Percentiles rank a stretch among this genome's conserved stretches.
Evolutionary conservation across 2,113 vertebrate species (phyloP).

Genomic region (Coryphaenoides rupestris): DNA sequence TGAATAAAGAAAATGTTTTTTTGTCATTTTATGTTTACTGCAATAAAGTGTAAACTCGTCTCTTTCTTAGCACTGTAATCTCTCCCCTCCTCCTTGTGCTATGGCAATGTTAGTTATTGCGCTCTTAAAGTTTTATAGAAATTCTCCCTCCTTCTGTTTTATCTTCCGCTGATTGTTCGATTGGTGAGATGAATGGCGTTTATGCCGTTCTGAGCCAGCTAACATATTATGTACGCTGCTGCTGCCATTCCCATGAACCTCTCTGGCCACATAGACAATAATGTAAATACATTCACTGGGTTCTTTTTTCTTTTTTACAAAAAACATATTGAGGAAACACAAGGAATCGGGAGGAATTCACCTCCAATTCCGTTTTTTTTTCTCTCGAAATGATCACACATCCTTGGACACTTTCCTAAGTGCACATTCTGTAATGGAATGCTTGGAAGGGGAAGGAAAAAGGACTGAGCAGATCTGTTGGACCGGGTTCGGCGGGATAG

Average conservation of each 20-base stretch:
- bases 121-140: too few species aligned
- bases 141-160: too few species aligned
- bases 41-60: too few species aligned
- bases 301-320: not conserved
- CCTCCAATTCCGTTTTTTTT: conserved; percentile 9
- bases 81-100: too few species aligned
- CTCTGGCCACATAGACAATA: conserved; percentile 57
- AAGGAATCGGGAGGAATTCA: conserved; percentile 1
- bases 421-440: conserved; percentile 42
- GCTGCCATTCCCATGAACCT: conserved; percentile 44
- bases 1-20: too few species aligned
- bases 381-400: conserved; percentile 3
- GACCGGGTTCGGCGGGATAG: not conserved
- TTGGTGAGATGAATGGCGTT: too few species aligned
- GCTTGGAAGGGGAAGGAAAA: conserved; percentile 22
- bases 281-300: conserved; percentile 33
- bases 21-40: too few species aligned
- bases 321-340: not conserved
- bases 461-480: not conserved
- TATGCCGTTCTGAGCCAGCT: too few species aligned
- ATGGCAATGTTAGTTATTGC: too few species aligned
- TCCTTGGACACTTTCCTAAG: conserved; percentile 15
- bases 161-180: too few species aligned
- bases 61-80: too few species aligned
- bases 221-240: conserved; percentile 54